Evolutionary conservation across 2,797 vertebrate genomes (phyloP), one percentile per base, ranked within the genome.

Genomic region (Halcyon smyrnensis): DNA sequence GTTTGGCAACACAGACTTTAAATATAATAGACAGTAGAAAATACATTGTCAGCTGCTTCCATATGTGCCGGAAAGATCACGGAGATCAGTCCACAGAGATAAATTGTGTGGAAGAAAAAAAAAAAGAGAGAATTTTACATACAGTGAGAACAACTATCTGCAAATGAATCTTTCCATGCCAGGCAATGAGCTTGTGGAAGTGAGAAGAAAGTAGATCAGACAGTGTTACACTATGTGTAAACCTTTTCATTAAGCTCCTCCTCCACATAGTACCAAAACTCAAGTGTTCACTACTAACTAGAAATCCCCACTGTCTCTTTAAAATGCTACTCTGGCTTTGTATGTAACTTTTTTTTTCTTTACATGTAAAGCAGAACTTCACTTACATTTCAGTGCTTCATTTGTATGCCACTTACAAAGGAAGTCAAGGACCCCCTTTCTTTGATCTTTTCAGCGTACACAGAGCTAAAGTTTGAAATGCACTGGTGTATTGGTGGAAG

Each of bases 51-150:
- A 94, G 65, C 83, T 91, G 32, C 84, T 94, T 96, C 71, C 73
- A 93, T 95, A 97, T 69, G 84, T 90, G 75, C 50, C 7, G 6
- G 78, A 79, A 92, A 82, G 87, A 97, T 96, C 91, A 96, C 60
- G 94, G 92, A 92, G 96, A 94, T 96, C 89, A 79, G 39, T 48
- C 68, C 87, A 59, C 28, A 54, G 37, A 89, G 91, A 97, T 93
- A 90, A 94, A 94, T 8, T 48, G 30, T 77, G 43, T 94, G 96
- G 73, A 27, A 87, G 78, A 30, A n/a, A 69, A 39, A 54, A 75
- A 63, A 21, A 21, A n/a, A 36, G 32, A 51, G 73, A 32, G 27
- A n/a, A 9, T 89, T 68, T 91, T 94, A 65, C 92, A 85, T 87
- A 54, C 50, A 87, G 46, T 91, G 87, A 89, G 94, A 95, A 91